Base-by-base conservation (phyloP, 2,113 vertebrate genomes). In the Chaetorhynchus papuensis region DNA sequence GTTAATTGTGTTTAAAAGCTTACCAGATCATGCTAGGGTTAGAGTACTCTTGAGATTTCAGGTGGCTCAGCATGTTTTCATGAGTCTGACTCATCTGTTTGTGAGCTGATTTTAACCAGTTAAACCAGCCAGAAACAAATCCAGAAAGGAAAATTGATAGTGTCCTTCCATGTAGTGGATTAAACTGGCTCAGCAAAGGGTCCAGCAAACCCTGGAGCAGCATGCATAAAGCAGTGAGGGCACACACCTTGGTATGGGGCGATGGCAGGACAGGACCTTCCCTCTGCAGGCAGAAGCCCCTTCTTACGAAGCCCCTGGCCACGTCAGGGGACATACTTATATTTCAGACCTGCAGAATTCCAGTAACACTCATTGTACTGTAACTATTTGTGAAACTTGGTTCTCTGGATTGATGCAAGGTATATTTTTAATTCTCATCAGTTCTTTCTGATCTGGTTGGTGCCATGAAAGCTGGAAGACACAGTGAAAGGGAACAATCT, bases 161-260 rank as follows among this genome's bases (percentile, higher is more conserved):
- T 44, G 66, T 49, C 28, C 28, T 90, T 71, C 11, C 14, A 22
- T 42, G n/a, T 69, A 22, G 26, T 75, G 20, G 20, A 9, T 71
- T 92, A 53, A 82, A 59, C 14, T 79, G 69, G 15, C 31, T 84
- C 11, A 26, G 65, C 16, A 44, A 8, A 57, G 41, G 19, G 27
- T 56, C 56, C 52, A 63, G 8, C 17, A 41, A 22, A 44, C 45
- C 18, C 15, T n/a, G 65, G 60, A 39, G 28, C 44, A 39, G 33
- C 23, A 18, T 1, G 2, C 13, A 6, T 35, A 52, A 22, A 33
- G 30, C n/a, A 60, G 15, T 19, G 47, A 87, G 42, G 21, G 11
- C 31, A 33, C 0, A 0, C 35, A 50, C 52, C 6, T 68, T 83
- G 52, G 11, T 20, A 2, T 13, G 33, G 4, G 14, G 6, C 24